Evolutionary conservation across 2,113 vertebrate genomes (phyloP).

Genomic region (Ammodytes dubius): DNA sequence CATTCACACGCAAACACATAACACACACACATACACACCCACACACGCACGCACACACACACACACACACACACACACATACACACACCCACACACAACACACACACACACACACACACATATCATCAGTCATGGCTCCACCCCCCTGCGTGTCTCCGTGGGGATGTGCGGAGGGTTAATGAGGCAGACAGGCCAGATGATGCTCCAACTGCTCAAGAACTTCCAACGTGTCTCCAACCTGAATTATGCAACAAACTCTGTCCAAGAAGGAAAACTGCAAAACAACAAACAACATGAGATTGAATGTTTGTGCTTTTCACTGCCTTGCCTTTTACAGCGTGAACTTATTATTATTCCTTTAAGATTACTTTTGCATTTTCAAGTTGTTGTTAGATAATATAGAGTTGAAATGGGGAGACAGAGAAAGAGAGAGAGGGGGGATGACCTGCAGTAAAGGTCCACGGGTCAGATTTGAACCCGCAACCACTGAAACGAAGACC

Average conservation of each 20-base stretch:
- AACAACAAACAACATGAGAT: not conserved
- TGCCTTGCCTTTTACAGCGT: not conserved
- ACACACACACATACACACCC: constrained; percentile 1
- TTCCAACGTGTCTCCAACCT: constrained; percentile 66
- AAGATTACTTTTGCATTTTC: too few species aligned
- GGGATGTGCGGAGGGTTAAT: constrained; percentile 68
- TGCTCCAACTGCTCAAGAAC: constrained; percentile 71
- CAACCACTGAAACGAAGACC: too few species aligned
- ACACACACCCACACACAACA: not conserved
- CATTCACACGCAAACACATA: not conserved
- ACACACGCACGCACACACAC: constrained; percentile 1
- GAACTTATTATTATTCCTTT: too few species aligned
- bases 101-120: not conserved
- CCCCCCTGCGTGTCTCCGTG: constrained; percentile 66
- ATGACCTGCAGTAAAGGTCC: too few species aligned
- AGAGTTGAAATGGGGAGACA: too few species aligned
- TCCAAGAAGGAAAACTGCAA: constrained; percentile 14
- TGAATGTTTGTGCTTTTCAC: not conserved
- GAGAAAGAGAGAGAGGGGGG: too few species aligned
- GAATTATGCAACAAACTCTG: constrained; percentile 24
- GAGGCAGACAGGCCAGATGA: constrained; percentile 78
- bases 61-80: not conserved
- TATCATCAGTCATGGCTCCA: constrained; percentile 49
- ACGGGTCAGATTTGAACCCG: too few species aligned
- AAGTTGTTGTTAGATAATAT: too few species aligned